Evolutionary conservation across 53 echinoderm and acorn worm species (phyloP).

Genomic region (Mesocentrotus franciscanus): DNA sequence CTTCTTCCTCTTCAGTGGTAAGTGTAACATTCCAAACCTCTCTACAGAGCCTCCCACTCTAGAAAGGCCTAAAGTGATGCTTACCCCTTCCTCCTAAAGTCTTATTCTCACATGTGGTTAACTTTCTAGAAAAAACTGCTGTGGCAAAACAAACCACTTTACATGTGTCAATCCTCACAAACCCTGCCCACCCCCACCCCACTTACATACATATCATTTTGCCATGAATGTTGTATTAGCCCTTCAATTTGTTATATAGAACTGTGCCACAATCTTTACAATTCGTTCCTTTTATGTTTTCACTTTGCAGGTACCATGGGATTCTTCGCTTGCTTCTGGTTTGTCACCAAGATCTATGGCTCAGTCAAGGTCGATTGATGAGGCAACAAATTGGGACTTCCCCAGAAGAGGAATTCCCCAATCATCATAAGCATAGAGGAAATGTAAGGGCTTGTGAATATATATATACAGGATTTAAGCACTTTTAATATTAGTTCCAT

Average conservation of each 20-base stretch:
- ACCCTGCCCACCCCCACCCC: no score
- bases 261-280: no score
- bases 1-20: conserved; percentile 96
- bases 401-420: background rate
- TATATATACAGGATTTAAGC: background rate
- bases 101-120: no score
- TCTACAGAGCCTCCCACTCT: background rate
- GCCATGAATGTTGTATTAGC: no score
- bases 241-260: no score
- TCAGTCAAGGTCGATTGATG: conserved; percentile 94
- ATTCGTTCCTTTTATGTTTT: conserved; percentile 81
- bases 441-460: background rate
- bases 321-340: conserved; percentile 98
- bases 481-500: conserved; percentile 1
- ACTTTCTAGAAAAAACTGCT: no score
- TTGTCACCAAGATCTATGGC: conserved; percentile 96
- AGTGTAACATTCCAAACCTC: conserved; percentile 45
- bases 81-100: background rate
- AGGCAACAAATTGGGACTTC: background rate
- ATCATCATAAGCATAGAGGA: background rate
- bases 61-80: background rate
- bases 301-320: conserved; percentile 90
- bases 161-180: no score
- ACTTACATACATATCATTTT: no score
- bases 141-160: no score